These are phyloP conservation scores for Anthonomus grandis DNA, from an alignment of 1,140 invertebrate species.

Conservation along the genomic window DNA sequence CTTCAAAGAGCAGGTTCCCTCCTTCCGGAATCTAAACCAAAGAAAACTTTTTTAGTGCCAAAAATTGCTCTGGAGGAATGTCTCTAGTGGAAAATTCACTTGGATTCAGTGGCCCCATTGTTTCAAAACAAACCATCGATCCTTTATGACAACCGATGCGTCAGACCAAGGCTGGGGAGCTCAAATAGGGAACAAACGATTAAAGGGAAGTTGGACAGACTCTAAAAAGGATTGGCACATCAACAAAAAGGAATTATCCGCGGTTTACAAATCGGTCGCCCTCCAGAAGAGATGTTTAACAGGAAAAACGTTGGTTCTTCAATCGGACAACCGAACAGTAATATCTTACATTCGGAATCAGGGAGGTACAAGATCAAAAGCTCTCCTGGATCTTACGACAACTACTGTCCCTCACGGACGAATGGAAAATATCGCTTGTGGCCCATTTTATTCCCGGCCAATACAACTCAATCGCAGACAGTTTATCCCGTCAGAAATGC, in stretches of 20 bases:
- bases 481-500: background rate
- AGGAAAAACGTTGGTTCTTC: background rate
- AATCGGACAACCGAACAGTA: background rate
- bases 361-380: background rate
- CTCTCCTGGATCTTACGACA: no score
- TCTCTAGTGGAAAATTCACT: background rate
- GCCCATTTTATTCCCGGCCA: constrained; percentile 4
- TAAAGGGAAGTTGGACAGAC: background rate
- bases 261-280: background rate
- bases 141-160: constrained; percentile 1
- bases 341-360: background rate
- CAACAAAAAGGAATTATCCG: constrained; percentile 11
- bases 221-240: constrained; percentile 5
- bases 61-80: background rate
- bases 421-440: background rate
- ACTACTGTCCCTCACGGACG: background rate
- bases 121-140: background rate
- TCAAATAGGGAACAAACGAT: background rate
- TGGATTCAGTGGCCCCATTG: background rate
- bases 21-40: background rate
- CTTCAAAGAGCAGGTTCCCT: background rate
- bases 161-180: constrained; percentile 10
- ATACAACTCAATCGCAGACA: constrained; percentile 13
- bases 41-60: background rate
- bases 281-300: background rate